A percentile compares a stretch with the other conserved stretches of the same genome.
These are phyloP conservation scores for Lipotes vexillifer DNA, from an alignment of 2,113 vertebrate genomes.

Conservation along the genomic window DNA sequence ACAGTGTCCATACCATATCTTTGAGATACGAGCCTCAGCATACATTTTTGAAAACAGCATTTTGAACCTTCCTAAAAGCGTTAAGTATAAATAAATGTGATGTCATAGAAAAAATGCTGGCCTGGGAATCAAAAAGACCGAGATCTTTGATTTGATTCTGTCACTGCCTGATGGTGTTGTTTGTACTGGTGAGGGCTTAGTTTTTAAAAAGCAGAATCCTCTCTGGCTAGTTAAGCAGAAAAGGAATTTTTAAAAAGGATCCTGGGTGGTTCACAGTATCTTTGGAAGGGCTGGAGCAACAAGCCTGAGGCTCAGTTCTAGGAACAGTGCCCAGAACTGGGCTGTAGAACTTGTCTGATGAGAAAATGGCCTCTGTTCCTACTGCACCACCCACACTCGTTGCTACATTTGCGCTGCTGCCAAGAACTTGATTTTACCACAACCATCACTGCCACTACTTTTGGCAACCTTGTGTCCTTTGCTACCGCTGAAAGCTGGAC, in stretches of 20 bases:
- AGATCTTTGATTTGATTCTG: slow-evolving; percentile 48
- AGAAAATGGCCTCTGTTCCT: slow-evolving; percentile 50
- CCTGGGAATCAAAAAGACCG: background rate
- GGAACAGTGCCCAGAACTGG: slow-evolving; percentile 23
- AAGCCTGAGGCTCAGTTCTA: slow-evolving; percentile 21
- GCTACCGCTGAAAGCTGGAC: background rate
- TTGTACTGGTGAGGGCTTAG: slow-evolving; percentile 44
- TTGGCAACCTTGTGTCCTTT: background rate
- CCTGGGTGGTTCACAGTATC: slow-evolving; percentile 27
- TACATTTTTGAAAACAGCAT: slow-evolving; percentile 23
- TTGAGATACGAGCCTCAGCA: background rate
- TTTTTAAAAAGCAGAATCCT: slow-evolving; percentile 46
- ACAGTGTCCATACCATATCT: background rate
- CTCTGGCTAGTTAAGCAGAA: slow-evolving; percentile 32
- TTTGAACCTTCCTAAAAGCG: slow-evolving; percentile 34
- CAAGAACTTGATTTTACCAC: background rate
- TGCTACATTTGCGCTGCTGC: background rate
- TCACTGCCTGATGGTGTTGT: slow-evolving; percentile 14
- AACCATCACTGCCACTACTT: background rate
- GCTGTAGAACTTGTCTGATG: slow-evolving; percentile 36
- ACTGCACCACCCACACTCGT: background rate
- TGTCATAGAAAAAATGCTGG: slow-evolving; percentile 33
- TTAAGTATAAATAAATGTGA: slow-evolving; percentile 35
- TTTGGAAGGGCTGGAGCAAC: slow-evolving; percentile 38
- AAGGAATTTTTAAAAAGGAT: slow-evolving; percentile 51